Evolutionary conservation across 1,140 invertebrate species (phyloP), one percentile per base, ranked within the genome.

Genomic region (Subanguina moxae): DNA sequence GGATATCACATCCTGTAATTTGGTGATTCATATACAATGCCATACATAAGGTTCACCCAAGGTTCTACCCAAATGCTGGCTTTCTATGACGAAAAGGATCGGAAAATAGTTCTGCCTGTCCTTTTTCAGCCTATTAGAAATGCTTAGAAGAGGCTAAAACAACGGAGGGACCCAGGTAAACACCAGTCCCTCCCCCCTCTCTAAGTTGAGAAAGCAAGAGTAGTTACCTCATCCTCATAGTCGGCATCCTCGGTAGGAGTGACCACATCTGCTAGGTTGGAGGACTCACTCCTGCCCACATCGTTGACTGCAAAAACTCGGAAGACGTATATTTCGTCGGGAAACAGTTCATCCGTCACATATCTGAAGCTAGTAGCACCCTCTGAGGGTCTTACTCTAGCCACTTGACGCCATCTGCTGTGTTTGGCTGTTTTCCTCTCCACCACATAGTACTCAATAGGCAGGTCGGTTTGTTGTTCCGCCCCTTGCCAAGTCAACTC

Each of bases 301-400:
- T 95, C 93, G 84, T 98, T 98, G 17, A 92, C 91, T 15, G 94
- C 94, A 86, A 93, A 90, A 0, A 98, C 89, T 71, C 94, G 87
- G 87, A 98, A 98, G 74, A 93, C 86, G 80, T 98, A 98, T 83
- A 97, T 92, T 78, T 94, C 91, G 68, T 93, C 91, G 1, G 28
- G 17, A 1, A 91, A 90, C 19, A 98, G 84, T 1, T 94, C 94
- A 84, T 95, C 93, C 25, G 52, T 27, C 15, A 66, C 62, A n/a
- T 30, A n/a, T 45, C 57, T 61, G 17, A 67, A 52, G 9, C 32
- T 57, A 15, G 25, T 68, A 0, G 94, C 91, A 3, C 58, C 58
- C n/a, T 32, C 42, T n/a, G 63, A 64, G 7, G 27, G 45, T 64
- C 62, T 45, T 19, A 38, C 1, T 62, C 27, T 68, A 73, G 43